Evolutionary conservation across 2,888 invertebrate genomes (phyloP).

Genomic region (Cerastis rubricosa): DNA sequence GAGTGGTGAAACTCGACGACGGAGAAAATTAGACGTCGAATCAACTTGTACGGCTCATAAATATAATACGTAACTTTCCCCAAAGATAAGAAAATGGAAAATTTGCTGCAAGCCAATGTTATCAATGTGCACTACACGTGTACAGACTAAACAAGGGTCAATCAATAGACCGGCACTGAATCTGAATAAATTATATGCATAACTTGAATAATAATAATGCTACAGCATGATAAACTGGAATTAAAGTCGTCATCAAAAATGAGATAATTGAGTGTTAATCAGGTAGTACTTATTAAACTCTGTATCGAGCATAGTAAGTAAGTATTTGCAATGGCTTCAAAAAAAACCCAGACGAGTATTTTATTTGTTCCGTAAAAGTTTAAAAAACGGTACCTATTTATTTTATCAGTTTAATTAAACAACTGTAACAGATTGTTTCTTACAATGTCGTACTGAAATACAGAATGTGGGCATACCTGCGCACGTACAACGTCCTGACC

Average conservation of each 20-base stretch:
- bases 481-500: background rate
- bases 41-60: background rate
- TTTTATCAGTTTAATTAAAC: background rate
- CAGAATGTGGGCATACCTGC: background rate
- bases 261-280: background rate
- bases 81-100: conserved; percentile 13
- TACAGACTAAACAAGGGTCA: background rate
- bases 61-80: background rate
- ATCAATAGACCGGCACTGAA: background rate
- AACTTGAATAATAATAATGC: background rate
- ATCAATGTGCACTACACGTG: background rate
- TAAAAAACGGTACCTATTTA: background rate
- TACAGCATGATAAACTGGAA: background rate
- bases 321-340: background rate
- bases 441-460: background rate
- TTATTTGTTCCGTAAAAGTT: background rate
- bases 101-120: background rate
- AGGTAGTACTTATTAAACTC: background rate
- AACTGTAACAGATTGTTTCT: background rate
- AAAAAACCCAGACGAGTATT: no score
- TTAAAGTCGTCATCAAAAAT: background rate
- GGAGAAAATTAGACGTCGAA: conserved; percentile 20
- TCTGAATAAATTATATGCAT: background rate
- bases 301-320: background rate
- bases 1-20: conserved; percentile 1